Percentiles rank a stretch among this genome's conserved stretches.
phyloP scores from a whole-genome alignment of 2,113 vertebrate species.

The Aspiorhynchus laticeps region DNA sequence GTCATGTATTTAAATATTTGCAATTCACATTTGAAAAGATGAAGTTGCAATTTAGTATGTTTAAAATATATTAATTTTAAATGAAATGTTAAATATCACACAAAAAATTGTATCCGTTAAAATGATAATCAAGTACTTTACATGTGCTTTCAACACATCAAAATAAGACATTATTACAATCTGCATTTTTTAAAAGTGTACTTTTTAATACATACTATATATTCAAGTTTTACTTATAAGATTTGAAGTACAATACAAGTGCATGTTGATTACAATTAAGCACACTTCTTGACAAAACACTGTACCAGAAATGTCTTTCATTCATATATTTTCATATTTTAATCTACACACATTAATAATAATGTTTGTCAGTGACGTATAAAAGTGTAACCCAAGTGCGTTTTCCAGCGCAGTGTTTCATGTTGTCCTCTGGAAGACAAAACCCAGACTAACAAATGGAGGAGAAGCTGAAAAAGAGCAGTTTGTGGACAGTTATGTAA shows the following conservation, averaged over 20 bases:
- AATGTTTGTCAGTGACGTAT: not conserved
- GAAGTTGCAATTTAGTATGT: too few species aligned
- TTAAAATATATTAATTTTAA: too few species aligned
- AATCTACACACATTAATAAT: not conserved
- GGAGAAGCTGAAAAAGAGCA: slow-evolving; percentile 60
- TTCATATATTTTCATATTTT: not conserved
- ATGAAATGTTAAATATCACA: too few species aligned
- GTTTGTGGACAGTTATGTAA: slow-evolving; percentile 60
- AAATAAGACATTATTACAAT: too few species aligned
- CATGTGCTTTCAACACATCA: too few species aligned
- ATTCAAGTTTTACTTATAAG: not conserved
- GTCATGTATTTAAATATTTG: too few species aligned
- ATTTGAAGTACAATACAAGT: not conserved
- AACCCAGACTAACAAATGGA: slow-evolving; percentile 41
- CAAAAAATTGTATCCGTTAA: too few species aligned
- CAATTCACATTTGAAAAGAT: too few species aligned
- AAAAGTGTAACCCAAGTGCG: not conserved
- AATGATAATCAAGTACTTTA: too few species aligned
- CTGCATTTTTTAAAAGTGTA: not conserved
- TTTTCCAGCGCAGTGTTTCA: not conserved
- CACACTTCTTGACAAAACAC: not conserved
- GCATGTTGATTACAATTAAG: not conserved
- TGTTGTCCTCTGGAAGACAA: not conserved
- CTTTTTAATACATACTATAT: not conserved
- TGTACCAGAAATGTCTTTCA: not conserved